phyloP scores from a whole-genome alignment of 2,888 invertebrate genomes.

The Platycnemis pennipes region DNA sequence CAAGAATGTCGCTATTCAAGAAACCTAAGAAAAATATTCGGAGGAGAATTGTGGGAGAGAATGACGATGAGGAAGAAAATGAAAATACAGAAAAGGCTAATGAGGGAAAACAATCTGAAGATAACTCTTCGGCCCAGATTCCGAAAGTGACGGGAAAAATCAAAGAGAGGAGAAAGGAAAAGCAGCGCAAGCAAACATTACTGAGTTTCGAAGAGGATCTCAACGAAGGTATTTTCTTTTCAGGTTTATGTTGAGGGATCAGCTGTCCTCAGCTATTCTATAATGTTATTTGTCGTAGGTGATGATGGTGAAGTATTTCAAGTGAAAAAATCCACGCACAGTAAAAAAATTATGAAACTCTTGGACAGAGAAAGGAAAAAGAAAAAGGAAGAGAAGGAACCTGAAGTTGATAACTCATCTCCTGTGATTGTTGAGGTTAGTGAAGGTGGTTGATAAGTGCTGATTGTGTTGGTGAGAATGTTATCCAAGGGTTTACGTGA shows the following conservation, averaged over 20 bases:
- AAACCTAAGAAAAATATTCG: constrained; percentile 93
- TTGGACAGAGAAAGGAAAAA: constrained; percentile 88
- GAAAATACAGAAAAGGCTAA: constrained; percentile 71
- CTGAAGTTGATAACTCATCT: constrained; percentile 7
- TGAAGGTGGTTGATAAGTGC: background rate
- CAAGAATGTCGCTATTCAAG: constrained; percentile 89
- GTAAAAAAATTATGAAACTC: constrained; percentile 92
- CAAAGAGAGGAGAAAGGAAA: constrained; percentile 79
- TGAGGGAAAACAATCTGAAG: constrained; percentile 70
- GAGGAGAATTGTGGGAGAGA: constrained; percentile 72
- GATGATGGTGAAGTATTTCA: constrained; percentile 94
- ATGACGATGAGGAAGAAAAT: constrained; percentile 74
- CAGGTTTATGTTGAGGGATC: constrained; percentile 24
- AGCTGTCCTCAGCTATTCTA: background rate
- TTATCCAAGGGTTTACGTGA: background rate
- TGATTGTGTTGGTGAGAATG: background rate
- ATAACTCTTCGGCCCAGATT: background rate
- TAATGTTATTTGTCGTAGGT: constrained; percentile 79
- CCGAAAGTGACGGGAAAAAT: constrained; percentile 64
- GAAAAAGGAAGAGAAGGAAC: constrained; percentile 77
- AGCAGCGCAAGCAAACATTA: constrained; percentile 78
- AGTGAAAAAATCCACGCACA: constrained; percentile 97
- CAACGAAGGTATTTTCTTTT: constrained; percentile 82
- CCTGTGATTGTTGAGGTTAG: constrained; percentile 43
- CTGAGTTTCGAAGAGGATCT: constrained; percentile 87